Evolutionary conservation across 1,140 invertebrate genomes (phyloP).

Genomic region (Lysiphlebus fabarum): DNA sequence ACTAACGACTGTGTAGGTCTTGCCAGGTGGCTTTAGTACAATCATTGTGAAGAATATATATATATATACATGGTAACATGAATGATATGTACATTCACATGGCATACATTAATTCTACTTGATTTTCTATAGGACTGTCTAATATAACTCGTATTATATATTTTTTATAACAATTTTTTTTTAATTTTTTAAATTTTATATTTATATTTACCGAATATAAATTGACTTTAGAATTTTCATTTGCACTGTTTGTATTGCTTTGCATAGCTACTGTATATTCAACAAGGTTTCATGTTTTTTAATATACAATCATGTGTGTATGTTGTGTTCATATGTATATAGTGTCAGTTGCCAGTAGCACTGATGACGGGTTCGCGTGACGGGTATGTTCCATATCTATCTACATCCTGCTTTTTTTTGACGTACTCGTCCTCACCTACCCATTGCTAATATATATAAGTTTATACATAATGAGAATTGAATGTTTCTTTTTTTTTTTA

Average conservation of each 20-base stretch:
- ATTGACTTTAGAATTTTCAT: background rate
- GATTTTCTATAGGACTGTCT: no score
- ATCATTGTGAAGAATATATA: conserved; percentile 36
- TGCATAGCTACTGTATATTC: conserved; percentile 6
- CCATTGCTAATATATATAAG: conserved; percentile 14
- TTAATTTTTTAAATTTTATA: background rate
- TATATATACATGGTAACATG: conserved; percentile 13
- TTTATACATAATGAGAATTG: background rate
- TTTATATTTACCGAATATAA: background rate
- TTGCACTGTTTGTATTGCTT: background rate
- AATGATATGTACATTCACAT: no score
- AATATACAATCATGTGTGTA: conserved; percentile 6
- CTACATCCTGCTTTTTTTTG: conserved; percentile 49
- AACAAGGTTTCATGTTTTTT: conserved; percentile 6
- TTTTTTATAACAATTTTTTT: no score
- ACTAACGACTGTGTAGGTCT: conserved; percentile 42
- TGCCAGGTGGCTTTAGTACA: conserved; percentile 44
- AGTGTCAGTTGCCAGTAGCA: conserved; percentile 45
- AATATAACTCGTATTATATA: no score
- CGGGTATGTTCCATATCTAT: conserved; percentile 42
- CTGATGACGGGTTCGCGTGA: conserved; percentile 55
- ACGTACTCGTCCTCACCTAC: conserved; percentile 49
- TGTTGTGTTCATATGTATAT: conserved; percentile 34
- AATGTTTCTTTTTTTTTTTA: background rate
- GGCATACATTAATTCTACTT: no score